Evolutionary conservation across 1,140 invertebrate genomes (phyloP), one percentile per base, ranked within the genome.

Genomic region (Drosophila neocordata): DNA sequence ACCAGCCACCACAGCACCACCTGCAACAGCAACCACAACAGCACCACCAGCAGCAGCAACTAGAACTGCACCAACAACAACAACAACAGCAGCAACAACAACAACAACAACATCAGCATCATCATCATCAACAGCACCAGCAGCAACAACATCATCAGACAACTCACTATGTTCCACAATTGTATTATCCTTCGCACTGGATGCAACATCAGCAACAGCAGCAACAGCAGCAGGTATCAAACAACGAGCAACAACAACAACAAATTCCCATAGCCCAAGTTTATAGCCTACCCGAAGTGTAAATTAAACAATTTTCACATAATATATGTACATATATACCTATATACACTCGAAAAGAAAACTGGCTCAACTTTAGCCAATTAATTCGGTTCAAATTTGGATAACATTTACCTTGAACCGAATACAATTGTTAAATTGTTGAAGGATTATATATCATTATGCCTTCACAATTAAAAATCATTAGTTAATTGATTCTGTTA

Each of bases 171-270:
- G 68, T 76, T 55, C 82, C 77, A 55, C 79, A 77, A 69, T 44
- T 88, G 67, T 71, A 81, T 52, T 88, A 90, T 65, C 69, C 89
- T 35, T 64, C 85, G 20, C 79, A 89, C 35, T 89, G 85, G 79
- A 41, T 89, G 70, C 79, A 88, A 7, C 84, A 78, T n/a, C 73
- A 69, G 9, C 76, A 72, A 13, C 73, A 77, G 6, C 65, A 69
- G 27, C 71, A 73, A n/a, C 68, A 66, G 11, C 69, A 71, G 61
- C 81, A 81, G 69, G 61, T 85, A 63, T 58, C 71, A 41, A 74
- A 72, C 78, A 78, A 59, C 74, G 82, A 85, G 82, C 82, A 74
- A 44, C 79, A 77, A 64, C 74, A 66, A 61, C 73, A 70, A 38
- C 79, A 75, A 65, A 58, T 44, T 51, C 58, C 62, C 57, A 64